Evolutionary conservation across 2,888 invertebrate species (phyloP), one percentile per base, ranked within the genome.

Genomic region (Apodemia zela): DNA sequence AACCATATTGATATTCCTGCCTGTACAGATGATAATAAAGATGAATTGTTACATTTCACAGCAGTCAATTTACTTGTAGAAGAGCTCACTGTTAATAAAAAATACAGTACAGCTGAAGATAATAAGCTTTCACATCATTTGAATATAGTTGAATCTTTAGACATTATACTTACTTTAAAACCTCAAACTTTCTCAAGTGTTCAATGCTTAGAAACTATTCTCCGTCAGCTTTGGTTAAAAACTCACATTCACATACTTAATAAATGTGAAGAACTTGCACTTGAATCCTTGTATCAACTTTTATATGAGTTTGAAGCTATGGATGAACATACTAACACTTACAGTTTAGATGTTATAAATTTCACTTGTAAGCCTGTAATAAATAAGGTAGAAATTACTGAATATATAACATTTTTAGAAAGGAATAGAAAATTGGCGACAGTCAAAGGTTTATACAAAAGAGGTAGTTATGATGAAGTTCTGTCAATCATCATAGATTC

Each of bases 401-500:
- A 78, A 38, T 82, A 84, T 33, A 85, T 92, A 0, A 84, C 85
- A 63, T 87, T 84, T 66, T 79, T 90, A 49, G 91, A 92, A 69
- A 85, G 93, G 68, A 93, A 93, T 75, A 92, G 91, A 69, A 88
- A 88, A 69, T 79, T 96, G 29, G 93, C 94, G 15, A 94, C 94
- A 71, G 93, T 96, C 0, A 93, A 94, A 78, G 92, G 93, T 64
- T 83, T 96, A n/a, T 95, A 94, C 78, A 93, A 94, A 25, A 89
- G 89, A 18, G 93, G 94, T 54, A 92, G 93, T 61, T 96, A 94
- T 77, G 87, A 92, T 21, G 94, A 95, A 73, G 93, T 96, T 0
- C 91, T 95, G 18, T 85, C 90, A 18, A 94, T 96, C 69, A 83
- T 96, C 0, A 93, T 94, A 76, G 94, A 95, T 70, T 95, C 95